Evolutionary conservation across 2,113 vertebrate species (phyloP).

Genomic region (Cochlearius cochlearius): DNA sequence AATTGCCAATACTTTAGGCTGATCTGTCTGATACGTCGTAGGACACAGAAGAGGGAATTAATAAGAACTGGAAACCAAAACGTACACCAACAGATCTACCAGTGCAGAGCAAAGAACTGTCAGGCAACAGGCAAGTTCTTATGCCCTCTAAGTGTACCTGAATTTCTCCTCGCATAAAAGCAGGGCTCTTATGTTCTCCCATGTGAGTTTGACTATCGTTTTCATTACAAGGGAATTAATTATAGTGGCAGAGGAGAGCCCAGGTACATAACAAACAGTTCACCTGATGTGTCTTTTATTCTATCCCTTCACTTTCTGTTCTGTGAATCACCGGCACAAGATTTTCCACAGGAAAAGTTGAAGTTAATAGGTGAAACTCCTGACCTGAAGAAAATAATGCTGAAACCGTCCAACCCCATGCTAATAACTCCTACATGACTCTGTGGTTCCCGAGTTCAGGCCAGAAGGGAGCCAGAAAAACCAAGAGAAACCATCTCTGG

Average conservation of each 20-base stretch:
- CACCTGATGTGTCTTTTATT: not conserved
- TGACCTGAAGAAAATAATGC: not conserved
- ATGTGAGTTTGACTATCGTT: fast-evolving
- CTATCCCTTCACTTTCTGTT: not conserved
- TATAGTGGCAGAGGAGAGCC: not conserved
- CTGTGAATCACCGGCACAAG: not conserved
- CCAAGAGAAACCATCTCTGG: not conserved
- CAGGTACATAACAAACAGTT: not conserved
- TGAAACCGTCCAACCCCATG: not conserved
- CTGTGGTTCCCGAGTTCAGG: not conserved
- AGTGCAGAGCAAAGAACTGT: not conserved
- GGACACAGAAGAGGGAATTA: not conserved
- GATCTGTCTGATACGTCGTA: not conserved
- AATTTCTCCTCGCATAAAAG: not conserved
- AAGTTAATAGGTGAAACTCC: not conserved
- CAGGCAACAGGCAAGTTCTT: not conserved
- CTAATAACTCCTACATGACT: not conserved
- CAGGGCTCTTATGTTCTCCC: not conserved
- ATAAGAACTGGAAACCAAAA: not conserved
- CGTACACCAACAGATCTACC: not conserved
- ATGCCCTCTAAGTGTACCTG: not conserved
- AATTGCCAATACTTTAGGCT: not conserved
- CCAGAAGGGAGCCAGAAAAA: not conserved
- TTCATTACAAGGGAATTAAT: not conserved
- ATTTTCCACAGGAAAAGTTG: not conserved